Conservation (phyloP, 2,888 invertebrate species). For the Myathropa florea region DNA sequence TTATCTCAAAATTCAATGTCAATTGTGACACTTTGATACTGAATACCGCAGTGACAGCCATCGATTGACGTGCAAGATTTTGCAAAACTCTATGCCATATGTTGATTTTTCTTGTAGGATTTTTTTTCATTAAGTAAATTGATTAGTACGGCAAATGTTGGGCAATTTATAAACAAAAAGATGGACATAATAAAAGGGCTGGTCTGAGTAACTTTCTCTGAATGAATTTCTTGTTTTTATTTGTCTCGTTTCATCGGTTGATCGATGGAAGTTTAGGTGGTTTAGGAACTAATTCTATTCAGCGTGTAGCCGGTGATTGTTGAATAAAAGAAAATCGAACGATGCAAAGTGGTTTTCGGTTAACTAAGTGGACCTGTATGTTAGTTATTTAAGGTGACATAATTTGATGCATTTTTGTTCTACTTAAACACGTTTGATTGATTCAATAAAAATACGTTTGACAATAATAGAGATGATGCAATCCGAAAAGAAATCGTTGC, state of each 20-base stretch:
- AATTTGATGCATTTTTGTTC: no score
- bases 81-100: slow-evolving; percentile 1
- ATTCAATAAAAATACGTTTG: no score
- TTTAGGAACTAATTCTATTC: not conserved
- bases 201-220: slow-evolving; percentile 25
- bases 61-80: slow-evolving; percentile 2
- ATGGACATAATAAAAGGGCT: slow-evolving; percentile 20
- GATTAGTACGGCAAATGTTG: slow-evolving; percentile 7
- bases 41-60: not conserved
- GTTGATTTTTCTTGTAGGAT: not conserved
- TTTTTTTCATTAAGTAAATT: not conserved
- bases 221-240: slow-evolving; percentile 24
- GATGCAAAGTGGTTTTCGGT: not conserved
- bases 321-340: not conserved
- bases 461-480: no score
- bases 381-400: not conserved
- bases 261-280: slow-evolving; percentile 10
- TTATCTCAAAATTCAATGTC: slow-evolving; percentile 61
- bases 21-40: slow-evolving; percentile 27
- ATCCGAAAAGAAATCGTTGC: no score
- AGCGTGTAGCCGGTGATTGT: not conserved
- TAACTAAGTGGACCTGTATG: not conserved
- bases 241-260: not conserved
- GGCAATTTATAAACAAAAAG: not conserved
- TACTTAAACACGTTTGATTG: no score